Conservation (phyloP, 2,797 vertebrate species). For the Acipenser oxyrinchus region DNA sequence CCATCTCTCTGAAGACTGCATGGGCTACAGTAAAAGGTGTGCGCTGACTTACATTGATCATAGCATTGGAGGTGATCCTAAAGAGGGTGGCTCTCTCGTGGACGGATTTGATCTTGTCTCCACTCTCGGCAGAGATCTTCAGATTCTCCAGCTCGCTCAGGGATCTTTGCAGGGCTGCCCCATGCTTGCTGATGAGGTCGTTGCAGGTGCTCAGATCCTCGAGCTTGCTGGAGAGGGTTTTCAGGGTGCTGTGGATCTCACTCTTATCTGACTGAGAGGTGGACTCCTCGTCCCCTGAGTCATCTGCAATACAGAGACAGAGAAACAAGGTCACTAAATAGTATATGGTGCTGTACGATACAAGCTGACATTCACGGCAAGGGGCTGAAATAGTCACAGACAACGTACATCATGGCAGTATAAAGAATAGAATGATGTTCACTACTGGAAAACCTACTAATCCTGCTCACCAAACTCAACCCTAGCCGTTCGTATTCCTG, state of each 20-base stretch:
- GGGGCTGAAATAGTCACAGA: too few species aligned
- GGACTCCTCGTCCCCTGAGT: constrained; percentile 88
- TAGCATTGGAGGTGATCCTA: constrained; percentile 98
- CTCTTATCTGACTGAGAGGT: constrained; percentile 80
- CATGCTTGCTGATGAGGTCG: constrained; percentile 92
- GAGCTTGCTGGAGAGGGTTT: constrained; percentile 82
- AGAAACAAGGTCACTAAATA: background rate
- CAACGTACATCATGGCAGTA: too few species aligned
- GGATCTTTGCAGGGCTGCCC: constrained; percentile 88
- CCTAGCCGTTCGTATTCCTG: too few species aligned
- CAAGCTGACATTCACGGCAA: too few species aligned
- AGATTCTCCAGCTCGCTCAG: constrained; percentile 88
- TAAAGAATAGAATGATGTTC: too few species aligned
- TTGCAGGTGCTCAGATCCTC: constrained; percentile 92
- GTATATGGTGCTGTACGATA: too few species aligned
- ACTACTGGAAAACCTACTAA: too few species aligned
- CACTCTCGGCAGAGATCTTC: constrained; percentile 72
- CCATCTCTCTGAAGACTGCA: background rate
- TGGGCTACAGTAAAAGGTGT: constrained; percentile 10
- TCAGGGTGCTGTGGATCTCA: constrained; percentile 80
- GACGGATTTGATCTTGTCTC: constrained; percentile 88
- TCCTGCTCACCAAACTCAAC: too few species aligned
- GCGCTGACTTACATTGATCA: constrained; percentile 86
- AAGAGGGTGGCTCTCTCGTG: constrained; percentile 93
- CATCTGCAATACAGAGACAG: constrained; percentile 62